Evolutionary conservation across 2,113 vertebrate species (phyloP), one percentile per base, ranked within the genome.

Genomic region (Perccottus glenii): DNA sequence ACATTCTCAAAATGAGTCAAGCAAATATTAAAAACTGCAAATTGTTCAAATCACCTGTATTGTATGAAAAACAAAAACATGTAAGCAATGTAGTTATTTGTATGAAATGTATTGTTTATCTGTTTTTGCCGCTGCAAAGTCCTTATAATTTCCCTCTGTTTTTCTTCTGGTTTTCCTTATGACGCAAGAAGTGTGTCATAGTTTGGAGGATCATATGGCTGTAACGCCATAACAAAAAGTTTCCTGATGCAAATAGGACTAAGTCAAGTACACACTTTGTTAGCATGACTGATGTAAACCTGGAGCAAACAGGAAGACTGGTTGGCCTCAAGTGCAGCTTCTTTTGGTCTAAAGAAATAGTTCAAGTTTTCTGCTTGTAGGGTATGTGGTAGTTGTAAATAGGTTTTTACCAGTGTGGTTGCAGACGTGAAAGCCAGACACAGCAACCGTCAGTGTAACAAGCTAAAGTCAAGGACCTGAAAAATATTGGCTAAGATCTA

Each of bases 211-310:
- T 2, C 38, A 1, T 40, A 8, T 40, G 38, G 5, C 38, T 3
- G 2, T 8, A 6, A 40, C 1, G 11, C 4, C 44, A 46, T 11
- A 46, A 4, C 44, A 3, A 46, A 46, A 4, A 46, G 44, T 9
- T 46, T 46, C 1, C 44, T 11, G 44, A 11, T 4, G 10, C 9
- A 11, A 11, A 4, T 4, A 46, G 12, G 12, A 46, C 12, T 14
- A 10, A 11, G 44, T 11, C 11, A 46, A 46, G 4, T 27, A 27
- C 44, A 10, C 4, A 40, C 5, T 40, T 40, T 40, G 8, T 5
- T 40, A 46, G 10, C 4, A 40, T 66, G 59, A 38, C 38, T 63
- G 19, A 50, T 70, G 38, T 63, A 67, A 59, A 70, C 45, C 45
- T 11, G 14, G 35, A 32, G 10, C 33, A 50, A 14, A 52, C 14